A percentile compares a stretch with the other conserved stretches of the same genome.
phyloP scores from a whole-genome alignment of 2,797 vertebrate species.

The Dicrostonyx torquatus region DNA sequence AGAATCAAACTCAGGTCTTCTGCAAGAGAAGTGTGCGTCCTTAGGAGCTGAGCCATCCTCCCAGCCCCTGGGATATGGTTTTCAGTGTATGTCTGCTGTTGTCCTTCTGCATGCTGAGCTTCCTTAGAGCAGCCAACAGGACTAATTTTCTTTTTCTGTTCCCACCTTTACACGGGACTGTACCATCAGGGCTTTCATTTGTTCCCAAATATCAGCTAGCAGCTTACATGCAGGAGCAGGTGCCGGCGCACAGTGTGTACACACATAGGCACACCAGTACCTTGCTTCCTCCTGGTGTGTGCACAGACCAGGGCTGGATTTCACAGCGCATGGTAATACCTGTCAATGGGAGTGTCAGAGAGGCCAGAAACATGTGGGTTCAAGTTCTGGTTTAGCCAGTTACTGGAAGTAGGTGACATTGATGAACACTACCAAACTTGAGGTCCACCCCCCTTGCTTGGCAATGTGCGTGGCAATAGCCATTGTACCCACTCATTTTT shows the following conservation, averaged over 20 bases:
- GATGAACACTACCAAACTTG: neutral
- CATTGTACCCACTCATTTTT: neutral
- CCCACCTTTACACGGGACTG: neutral
- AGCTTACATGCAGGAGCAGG: neutral
- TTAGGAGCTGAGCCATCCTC: neutral
- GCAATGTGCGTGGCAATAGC: neutral
- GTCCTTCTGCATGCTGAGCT: neutral
- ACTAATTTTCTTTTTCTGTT: neutral
- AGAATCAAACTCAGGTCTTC: neutral
- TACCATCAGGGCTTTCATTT: neutral
- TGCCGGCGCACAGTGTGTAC: neutral
- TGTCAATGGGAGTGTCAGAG: neutral
- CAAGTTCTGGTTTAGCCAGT: neutral
- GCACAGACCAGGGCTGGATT: neutral
- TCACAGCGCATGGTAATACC: neutral
- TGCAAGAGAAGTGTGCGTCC: neutral
- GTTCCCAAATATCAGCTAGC: neutral
- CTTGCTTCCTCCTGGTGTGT: neutral
- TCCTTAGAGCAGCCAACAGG: neutral
- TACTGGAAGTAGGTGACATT: neutral
- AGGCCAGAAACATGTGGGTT: neutral
- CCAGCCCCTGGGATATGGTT: neutral
- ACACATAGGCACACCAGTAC: neutral
- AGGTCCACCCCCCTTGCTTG: neutral
- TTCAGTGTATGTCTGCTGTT: neutral